Base-by-base conservation (phyloP, 2,113 vertebrate species). In the Microtus oregoni region DNA sequence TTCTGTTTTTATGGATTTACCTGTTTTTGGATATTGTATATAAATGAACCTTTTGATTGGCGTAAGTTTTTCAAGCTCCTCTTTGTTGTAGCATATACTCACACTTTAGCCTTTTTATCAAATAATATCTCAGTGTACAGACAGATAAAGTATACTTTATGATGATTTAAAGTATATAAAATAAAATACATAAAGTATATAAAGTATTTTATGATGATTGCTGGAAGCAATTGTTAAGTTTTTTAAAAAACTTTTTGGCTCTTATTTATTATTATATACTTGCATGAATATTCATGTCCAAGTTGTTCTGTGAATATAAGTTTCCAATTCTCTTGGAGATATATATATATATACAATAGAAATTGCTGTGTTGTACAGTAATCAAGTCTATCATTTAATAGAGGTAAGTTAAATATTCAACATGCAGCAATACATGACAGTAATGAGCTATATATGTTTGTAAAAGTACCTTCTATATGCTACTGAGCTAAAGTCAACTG, bases 1-100 rank as follows among this genome's bases (percentile, higher is more conserved):
- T 70, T 55, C 50, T 13, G 28, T 75, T 50, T 76, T 44, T 83
- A 81, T 15, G 5, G n/a, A 90, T 82, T 87, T 90, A 77, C 24
- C 55, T 83, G 30, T 35, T 50, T 83, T 65, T 91, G 28, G 70
- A 44, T 89, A 96, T 55, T 83, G 72, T 55, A 73, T 47, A 67
- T 67, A 92, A 94, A 73, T 50, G 7, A 92, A 30, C 55, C 63
- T 90, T 89, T 65, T 92, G 81, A 77, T 32, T 4, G 11, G 24
- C 13, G 4, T 92, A 87, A 65, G n/a, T 77, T 88, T 90, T 90
- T 78, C 61, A 94, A 95, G 65, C 41, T 94, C 35, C 67, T 85
- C 8, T 41, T 85, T 70, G 35, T 44, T 94, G 38, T 55, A 90
- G 68, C 68, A 87, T 72, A 35, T 68, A n/a, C 75, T 68, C 35